Percentiles rank a stretch among this genome's conserved stretches.
phyloP scores from a whole-genome alignment of 2,113 vertebrate species.

The Cygnus buccinator region DNA sequence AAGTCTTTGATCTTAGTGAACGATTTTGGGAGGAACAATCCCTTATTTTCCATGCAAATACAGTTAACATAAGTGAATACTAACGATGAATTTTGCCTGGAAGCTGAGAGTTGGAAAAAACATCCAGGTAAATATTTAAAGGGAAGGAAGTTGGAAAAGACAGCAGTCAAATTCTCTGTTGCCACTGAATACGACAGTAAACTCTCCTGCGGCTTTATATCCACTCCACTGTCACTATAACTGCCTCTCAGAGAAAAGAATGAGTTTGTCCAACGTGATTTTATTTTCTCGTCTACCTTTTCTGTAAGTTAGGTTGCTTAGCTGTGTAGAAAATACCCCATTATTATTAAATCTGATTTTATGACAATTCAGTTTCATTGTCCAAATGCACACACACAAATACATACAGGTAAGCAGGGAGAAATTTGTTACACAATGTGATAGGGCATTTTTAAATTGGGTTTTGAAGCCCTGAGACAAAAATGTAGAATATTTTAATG shows the following conservation, averaged over 20 bases:
- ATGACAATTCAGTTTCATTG: constrained; percentile 19
- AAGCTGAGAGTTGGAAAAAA: background rate
- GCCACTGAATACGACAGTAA: background rate
- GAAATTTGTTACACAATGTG: constrained; percentile 4
- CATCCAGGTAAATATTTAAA: background rate
- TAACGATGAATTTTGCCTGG: background rate
- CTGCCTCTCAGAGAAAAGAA: background rate
- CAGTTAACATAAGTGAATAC: background rate
- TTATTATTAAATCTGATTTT: constrained; percentile 29
- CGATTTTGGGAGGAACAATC: background rate
- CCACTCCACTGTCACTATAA: background rate
- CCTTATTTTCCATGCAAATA: background rate
- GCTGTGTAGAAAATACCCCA: background rate
- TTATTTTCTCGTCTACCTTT: constrained; percentile 1
- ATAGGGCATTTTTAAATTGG: constrained; percentile 33
- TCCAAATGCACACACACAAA: background rate
- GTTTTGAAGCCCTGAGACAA: constrained; percentile 51
- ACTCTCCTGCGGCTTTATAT: background rate
- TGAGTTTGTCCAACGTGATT: background rate
- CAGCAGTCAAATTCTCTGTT: background rate
- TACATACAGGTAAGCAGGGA: background rate
- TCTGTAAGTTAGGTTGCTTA: background rate
- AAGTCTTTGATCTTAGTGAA: background rate
- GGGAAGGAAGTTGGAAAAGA: background rate
- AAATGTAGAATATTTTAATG: constrained; percentile 74